phyloP scores from a whole-genome alignment of 2,797 vertebrate species.

The Buphagus erythrorhynchus region DNA sequence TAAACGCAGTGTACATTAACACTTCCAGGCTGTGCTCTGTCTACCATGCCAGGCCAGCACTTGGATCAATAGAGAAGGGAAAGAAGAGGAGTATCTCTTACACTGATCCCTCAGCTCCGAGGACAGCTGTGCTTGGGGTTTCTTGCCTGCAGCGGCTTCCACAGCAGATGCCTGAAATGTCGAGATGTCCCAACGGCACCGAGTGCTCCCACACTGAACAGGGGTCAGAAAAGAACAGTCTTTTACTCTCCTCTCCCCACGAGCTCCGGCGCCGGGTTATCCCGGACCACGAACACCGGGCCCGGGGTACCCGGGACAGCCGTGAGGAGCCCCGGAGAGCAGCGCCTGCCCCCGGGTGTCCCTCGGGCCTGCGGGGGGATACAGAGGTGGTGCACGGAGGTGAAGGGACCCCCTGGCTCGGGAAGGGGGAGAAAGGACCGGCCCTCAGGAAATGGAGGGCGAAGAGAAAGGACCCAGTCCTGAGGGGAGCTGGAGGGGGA shows the following conservation, averaged over 20 bases:
- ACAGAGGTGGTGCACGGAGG: too few relatives aligned
- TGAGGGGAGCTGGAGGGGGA: background rate
- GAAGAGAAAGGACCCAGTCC: background rate
- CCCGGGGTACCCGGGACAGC: background rate
- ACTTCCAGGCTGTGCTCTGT: background rate
- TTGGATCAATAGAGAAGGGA: accelerated
- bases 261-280: background rate
- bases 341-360: background rate
- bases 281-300: accelerated
- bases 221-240: background rate
- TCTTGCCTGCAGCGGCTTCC: conserved; percentile 1
- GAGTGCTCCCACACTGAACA: background rate
- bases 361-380: background rate
- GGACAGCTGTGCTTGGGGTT: conserved; percentile 22
- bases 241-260: background rate
- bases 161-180: conserved; percentile 1
- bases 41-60: background rate
- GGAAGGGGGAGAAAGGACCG: background rate
- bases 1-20: accelerated
- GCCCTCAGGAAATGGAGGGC: background rate
- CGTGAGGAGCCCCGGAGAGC: background rate
- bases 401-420: background rate
- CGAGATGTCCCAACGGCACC: background rate
- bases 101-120: background rate
- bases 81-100: background rate